Percentiles rank a stretch among this genome's conserved stretches.
These are phyloP conservation scores for Sminthurinus signatus DNA, from an alignment of 1,140 invertebrate genomes.

Conservation along the genomic window DNA sequence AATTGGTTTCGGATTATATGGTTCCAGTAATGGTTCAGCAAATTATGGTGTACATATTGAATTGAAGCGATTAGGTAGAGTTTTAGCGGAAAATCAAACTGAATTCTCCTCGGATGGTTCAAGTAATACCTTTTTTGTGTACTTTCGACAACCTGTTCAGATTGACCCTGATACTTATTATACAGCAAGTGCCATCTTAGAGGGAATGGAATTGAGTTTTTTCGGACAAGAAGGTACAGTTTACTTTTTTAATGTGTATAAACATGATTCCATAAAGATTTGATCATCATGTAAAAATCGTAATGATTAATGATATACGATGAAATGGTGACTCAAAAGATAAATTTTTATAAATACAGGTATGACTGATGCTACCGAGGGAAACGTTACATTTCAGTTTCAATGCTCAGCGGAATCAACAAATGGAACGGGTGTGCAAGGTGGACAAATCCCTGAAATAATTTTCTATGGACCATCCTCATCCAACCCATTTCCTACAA, in stretches of 20 bases:
- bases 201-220: conserved; percentile 85
- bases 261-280: too few relatives aligned
- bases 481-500: neutral
- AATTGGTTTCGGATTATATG: conserved; percentile 85
- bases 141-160: conserved; percentile 86
- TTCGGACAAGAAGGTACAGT: conserved; percentile 96
- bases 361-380: conserved; percentile 80
- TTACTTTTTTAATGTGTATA: too few relatives aligned
- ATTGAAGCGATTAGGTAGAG: conserved; percentile 72
- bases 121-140: conserved; percentile 87
- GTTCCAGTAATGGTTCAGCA: conserved; percentile 82
- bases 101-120: conserved; percentile 91
- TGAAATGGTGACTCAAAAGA: too few relatives aligned
- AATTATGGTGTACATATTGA: conserved; percentile 88
- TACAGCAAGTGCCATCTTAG: conserved; percentile 79
- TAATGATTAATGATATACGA: too few relatives aligned
- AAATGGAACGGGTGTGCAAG: conserved; percentile 88
- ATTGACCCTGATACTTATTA: conserved; percentile 86
- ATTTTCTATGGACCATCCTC: conserved; percentile 74
- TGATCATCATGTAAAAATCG: too few relatives aligned
- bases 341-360: too few relatives aligned
- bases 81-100: conserved; percentile 79
- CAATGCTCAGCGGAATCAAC: conserved; percentile 90
- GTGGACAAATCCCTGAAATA: conserved; percentile 87
- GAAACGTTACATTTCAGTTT: conserved; percentile 85